phyloP scores from a whole-genome alignment of 53 echinoderm and acorn worm species.

The Echinarachnius parma region DNA sequence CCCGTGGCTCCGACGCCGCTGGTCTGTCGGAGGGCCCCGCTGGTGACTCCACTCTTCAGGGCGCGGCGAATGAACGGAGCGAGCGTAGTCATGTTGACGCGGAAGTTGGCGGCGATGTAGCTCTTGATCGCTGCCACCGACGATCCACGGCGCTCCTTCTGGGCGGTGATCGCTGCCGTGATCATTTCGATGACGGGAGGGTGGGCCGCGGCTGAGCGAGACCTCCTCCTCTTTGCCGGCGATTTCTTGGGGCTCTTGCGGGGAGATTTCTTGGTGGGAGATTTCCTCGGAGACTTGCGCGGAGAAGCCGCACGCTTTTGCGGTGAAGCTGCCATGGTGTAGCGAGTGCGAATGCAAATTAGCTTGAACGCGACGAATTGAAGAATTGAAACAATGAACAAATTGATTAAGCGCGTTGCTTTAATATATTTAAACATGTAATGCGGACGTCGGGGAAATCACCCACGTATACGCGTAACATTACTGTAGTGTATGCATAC shows the following conservation, averaged over 20 bases:
- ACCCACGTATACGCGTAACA: too few species aligned
- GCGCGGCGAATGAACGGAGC: slow-evolving; percentile 28
- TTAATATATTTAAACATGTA: too few species aligned
- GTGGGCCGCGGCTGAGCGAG: slow-evolving; percentile 18
- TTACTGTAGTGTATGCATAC: too few species aligned
- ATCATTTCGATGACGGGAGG: slow-evolving; percentile 34
- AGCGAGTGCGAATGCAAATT: too few species aligned
- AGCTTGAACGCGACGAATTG: too few species aligned
- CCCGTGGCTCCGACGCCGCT: slow-evolving; percentile 48
- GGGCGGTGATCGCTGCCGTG: slow-evolving; percentile 19
- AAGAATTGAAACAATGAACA: too few species aligned
- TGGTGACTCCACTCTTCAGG: slow-evolving; percentile 41
- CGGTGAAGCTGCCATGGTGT: slow-evolving; percentile 25
- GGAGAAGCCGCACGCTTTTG: slow-evolving; percentile 32
- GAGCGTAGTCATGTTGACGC: slow-evolving; percentile 22
- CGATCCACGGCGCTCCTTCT: slow-evolving; percentile 34
- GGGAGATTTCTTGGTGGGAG: slow-evolving; percentile 5
- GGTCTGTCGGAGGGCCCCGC: slow-evolving; percentile 15
- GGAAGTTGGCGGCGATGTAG: slow-evolving; percentile 46
- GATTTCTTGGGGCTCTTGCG: slow-evolving; percentile 8
- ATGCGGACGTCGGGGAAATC: too few species aligned
- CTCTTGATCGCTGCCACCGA: slow-evolving; percentile 24
- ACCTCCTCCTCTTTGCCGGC: slow-evolving; percentile 6
- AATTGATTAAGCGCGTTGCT: too few species aligned
- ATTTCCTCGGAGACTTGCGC: slow-evolving; percentile 18